Base-by-base conservation (phyloP, 2,113 vertebrate genomes). In the Rhinoderma darwinii region DNA sequence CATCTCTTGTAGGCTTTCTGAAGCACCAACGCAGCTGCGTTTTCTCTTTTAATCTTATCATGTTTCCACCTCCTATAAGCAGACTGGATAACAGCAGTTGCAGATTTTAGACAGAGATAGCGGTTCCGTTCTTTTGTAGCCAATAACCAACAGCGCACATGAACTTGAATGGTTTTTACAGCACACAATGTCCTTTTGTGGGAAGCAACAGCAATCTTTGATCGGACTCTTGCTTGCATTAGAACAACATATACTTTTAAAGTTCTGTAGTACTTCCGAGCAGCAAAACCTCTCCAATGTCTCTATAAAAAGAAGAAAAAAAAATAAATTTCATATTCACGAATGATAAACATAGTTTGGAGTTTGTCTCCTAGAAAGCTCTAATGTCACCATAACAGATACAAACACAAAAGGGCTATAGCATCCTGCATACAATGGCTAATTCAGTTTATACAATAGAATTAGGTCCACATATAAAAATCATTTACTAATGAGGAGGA, bases 161-260 rank as follows among this genome's bases (percentile, higher is more conserved):
- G 86, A 59, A 81, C 92, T 91, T 98, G 97, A 89, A 98, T 90
- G 77, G 93, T 93, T 37, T 92, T 22, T 5, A 90, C 54, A 4
- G 96, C 97, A 92, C 92, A 89, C 70, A 82, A 51, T 54, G 92
- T 89, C 54, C 10, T 91, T 50, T 89, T 91, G 37, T 96, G 97
- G 74, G 91, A 89, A 12, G 89, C 25, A 17, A 91, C 89, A 7
- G 94, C 93, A 56, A 92, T 93, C 82, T 91, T 92, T 95, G 95
- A 96, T 83, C 96, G 92, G 92, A 96, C 93, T 51, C 92, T 93
- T 32, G 95, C 94, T 89, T 98, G 97, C 37, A 96, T 72, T 79
- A 96, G 83, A 74, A 96, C 32, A 44, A 94, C 88, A 51, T 91
- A 91, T 86, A 92, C 87, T 87, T 90, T 94, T 56, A 97, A 87